Percentiles rank a stretch among this genome's conserved stretches.
These are phyloP conservation scores for Drosophila percnosoma DNA, from an alignment of 2,888 invertebrate genomes.

Conservation along the genomic window DNA sequence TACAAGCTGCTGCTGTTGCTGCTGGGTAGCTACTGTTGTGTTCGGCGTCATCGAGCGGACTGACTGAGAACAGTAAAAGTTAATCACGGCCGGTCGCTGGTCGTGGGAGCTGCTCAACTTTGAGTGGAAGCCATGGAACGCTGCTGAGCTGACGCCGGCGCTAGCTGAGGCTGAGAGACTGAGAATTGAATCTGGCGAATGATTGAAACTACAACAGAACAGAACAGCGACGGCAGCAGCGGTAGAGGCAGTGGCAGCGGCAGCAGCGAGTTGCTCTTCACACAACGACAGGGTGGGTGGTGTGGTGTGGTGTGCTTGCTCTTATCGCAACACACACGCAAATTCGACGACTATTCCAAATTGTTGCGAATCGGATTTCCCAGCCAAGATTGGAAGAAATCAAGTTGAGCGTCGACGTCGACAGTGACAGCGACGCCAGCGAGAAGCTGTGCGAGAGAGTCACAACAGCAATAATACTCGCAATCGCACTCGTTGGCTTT, in stretches of 20 bases:
- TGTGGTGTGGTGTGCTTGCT: slow-evolving; percentile 32
- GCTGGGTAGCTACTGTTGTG: slow-evolving; percentile 63
- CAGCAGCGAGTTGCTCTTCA: slow-evolving; percentile 61
- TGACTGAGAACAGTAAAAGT: slow-evolving; percentile 83
- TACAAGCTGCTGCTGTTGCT: slow-evolving; percentile 61
- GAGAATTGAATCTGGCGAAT: slow-evolving; percentile 67
- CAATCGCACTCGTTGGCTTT: slow-evolving; percentile 38
- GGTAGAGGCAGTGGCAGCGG: slow-evolving; percentile 29
- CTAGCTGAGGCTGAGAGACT: slow-evolving; percentile 58
- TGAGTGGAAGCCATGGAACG: slow-evolving; percentile 58
- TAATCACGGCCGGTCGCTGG: slow-evolving; percentile 82
- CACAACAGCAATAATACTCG: slow-evolving; percentile 17
- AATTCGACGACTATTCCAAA: slow-evolving; percentile 79
- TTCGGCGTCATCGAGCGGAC: slow-evolving; percentile 83
- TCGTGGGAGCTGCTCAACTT: slow-evolving; percentile 42
- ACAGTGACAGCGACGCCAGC: slow-evolving; percentile 38
- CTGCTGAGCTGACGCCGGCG: slow-evolving; percentile 55
- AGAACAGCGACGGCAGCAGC: slow-evolving; percentile 13
- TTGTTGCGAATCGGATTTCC: slow-evolving; percentile 78
- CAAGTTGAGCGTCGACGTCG: slow-evolving; percentile 63
- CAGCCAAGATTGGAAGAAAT: slow-evolving; percentile 80
- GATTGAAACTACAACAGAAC: slow-evolving; percentile 53
- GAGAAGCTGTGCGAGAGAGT: slow-evolving; percentile 50
- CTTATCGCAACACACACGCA: slow-evolving; percentile 58
- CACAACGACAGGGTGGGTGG: slow-evolving; percentile 49